Conservation (phyloP, 2,797 vertebrate species). For the Oryzias dopingdopingensis region DNA sequence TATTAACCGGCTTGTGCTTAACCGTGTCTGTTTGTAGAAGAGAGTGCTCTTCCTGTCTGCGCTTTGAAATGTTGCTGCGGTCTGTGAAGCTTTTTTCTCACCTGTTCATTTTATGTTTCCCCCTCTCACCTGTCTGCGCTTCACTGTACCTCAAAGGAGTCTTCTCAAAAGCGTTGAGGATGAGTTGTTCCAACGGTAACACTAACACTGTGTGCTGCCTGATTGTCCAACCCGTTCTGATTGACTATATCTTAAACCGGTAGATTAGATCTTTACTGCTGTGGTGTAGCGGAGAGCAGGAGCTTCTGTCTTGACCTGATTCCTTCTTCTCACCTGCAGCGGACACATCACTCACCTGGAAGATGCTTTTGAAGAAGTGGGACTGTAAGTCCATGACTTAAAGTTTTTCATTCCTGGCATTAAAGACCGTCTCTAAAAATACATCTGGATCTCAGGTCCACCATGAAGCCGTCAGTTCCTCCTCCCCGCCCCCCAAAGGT, state of each 20-base stretch:
- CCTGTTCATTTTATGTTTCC: slow-evolving; percentile 44
- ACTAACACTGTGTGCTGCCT: slow-evolving; percentile 45
- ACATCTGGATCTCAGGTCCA: slow-evolving; percentile 79
- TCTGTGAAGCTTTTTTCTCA: slow-evolving; percentile 34
- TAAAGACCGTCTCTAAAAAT: slow-evolving; percentile 1
- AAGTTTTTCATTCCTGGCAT: not conserved
- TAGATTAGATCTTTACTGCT: not conserved
- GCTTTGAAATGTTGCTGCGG: slow-evolving; percentile 28
- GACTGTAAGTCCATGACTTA: slow-evolving; percentile 56
- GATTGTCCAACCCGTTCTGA: too few species aligned
- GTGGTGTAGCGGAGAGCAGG: not conserved
- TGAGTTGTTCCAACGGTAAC: slow-evolving; percentile 86
- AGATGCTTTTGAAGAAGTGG: slow-evolving; percentile 75
- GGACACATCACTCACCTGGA: slow-evolving; percentile 77
- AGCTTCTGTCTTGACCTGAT: slow-evolving; percentile 19
- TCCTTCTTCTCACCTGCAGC: slow-evolving; percentile 49
- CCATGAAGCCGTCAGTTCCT: slow-evolving; percentile 85
- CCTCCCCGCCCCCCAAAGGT: slow-evolving; percentile 97
- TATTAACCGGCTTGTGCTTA: slow-evolving; percentile 28
- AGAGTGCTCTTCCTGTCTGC: slow-evolving; percentile 23
- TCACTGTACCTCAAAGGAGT: slow-evolving; percentile 70
- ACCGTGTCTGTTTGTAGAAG: slow-evolving; percentile 29
- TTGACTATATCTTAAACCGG: too few species aligned
- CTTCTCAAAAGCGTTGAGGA: slow-evolving; percentile 86
- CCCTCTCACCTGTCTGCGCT: slow-evolving; percentile 38